phyloP scores from a whole-genome alignment of 2,888 invertebrate genomes.

The Therioaphis trifolii region DNA sequence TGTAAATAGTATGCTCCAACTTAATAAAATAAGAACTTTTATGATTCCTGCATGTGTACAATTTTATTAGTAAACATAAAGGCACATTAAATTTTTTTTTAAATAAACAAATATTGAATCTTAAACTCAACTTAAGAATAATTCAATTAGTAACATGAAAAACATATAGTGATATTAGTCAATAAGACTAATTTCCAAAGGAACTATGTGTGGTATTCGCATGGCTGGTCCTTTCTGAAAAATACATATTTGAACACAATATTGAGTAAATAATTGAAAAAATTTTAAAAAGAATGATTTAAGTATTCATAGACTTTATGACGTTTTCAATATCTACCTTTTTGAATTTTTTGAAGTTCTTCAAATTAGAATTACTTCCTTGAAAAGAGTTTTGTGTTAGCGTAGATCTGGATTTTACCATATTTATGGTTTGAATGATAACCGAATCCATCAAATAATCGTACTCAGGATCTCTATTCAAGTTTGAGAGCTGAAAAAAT shows the following conservation, averaged over 20 bases:
- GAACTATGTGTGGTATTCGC: slow-evolving; percentile 37
- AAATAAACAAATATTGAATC: background rate
- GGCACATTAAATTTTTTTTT: background rate
- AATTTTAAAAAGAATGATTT: too few species aligned
- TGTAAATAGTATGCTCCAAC: too few species aligned
- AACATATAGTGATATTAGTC: background rate
- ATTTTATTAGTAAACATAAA: too few species aligned
- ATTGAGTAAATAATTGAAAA: too few species aligned
- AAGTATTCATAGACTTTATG: background rate
- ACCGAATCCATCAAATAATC: slow-evolving; percentile 33
- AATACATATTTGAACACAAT: background rate
- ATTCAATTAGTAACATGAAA: slow-evolving; percentile 9
- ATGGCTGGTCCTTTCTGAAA: slow-evolving; percentile 51
- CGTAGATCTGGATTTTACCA: slow-evolving; percentile 30
- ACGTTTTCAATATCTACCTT: slow-evolving; percentile 9
- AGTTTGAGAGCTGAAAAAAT: background rate
- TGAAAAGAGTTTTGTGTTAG: background rate
- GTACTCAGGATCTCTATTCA: background rate
- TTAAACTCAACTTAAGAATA: background rate
- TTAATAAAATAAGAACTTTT: too few species aligned
- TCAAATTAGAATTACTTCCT: background rate
- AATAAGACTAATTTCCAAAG: slow-evolving; percentile 2
- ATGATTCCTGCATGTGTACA: too few species aligned
- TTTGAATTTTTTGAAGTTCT: slow-evolving; percentile 55
- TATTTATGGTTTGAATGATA: slow-evolving; percentile 22